Evolutionary conservation across 2,888 invertebrate species (phyloP).

Genomic region (Kryphioiulus occultus): DNA sequence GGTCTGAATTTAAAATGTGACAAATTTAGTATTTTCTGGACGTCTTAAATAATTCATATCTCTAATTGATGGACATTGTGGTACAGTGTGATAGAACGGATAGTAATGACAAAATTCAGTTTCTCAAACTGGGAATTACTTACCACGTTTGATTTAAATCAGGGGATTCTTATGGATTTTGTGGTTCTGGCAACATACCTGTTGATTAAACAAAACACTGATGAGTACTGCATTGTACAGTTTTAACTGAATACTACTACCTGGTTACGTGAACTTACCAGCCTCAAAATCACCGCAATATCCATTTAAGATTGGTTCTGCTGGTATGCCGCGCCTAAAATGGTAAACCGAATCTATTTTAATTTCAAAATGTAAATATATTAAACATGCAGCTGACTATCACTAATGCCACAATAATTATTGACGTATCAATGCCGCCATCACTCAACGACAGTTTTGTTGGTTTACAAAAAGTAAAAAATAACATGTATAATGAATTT

Average conservation of each 20-base stretch:
- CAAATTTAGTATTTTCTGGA: neutral
- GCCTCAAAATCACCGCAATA: slow-evolving; percentile 60
- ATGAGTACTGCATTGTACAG: neutral
- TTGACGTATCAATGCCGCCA: too few species aligned
- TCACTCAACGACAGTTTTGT: too few species aligned
- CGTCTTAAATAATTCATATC: too few species aligned
- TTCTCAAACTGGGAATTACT: neutral
- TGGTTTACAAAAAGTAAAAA: neutral
- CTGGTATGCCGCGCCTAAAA: slow-evolving; percentile 60
- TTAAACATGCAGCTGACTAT: too few species aligned
- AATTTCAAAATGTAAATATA: too few species aligned
- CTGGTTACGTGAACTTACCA: too few species aligned
- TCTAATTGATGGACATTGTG: neutral
- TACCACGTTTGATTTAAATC: neutral
- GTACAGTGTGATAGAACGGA: too few species aligned
- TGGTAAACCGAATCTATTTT: neutral
- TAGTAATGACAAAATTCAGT: neutral
- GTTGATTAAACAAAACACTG: too few species aligned
- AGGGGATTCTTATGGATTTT: neutral
- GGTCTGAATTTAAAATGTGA: neutral
- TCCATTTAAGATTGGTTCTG: slow-evolving; percentile 60
- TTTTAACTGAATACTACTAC: neutral
- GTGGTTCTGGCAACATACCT: neutral
- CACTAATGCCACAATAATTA: too few species aligned
- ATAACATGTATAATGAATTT: neutral